Conservation (phyloP, 1,140 invertebrate species). For the Drosophila melanogaster region DNA sequence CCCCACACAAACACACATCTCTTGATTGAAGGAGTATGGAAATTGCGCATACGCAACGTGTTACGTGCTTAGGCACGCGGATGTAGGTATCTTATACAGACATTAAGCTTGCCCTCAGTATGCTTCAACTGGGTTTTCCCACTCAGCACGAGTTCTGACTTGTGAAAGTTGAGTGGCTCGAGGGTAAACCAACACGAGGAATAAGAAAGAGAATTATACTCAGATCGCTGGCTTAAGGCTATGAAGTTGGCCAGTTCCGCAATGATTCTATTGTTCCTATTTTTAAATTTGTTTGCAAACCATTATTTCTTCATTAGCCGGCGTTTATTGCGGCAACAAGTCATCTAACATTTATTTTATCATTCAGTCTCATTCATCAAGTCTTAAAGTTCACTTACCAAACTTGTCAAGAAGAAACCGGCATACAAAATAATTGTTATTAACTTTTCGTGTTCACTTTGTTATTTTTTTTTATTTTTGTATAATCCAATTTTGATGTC, state of each 20-base stretch:
- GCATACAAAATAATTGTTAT: constrained; percentile 54
- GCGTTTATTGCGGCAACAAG: constrained; percentile 8
- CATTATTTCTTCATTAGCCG: constrained; percentile 24
- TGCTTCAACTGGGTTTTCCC: constrained; percentile 51
- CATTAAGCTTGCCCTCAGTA: constrained; percentile 12
- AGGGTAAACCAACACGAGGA: constrained; percentile 4
- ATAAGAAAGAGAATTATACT: constrained; percentile 21
- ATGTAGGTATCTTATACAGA: constrained; percentile 23
- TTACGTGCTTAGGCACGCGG: constrained; percentile 31
- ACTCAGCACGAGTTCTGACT: constrained; percentile 25
- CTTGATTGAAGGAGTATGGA: constrained; percentile 12
- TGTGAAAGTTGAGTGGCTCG: constrained; percentile 40
- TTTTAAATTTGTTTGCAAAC: constrained; percentile 5
- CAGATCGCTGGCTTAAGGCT: constrained; percentile 14
- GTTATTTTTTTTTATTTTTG: constrained; percentile 9
- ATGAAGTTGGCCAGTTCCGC: constrained; percentile 28
- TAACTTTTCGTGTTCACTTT: constrained; percentile 10
- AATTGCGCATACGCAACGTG: constrained; percentile 60
- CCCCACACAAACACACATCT: constrained; percentile 9
- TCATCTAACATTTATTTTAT: constrained; percentile 11
- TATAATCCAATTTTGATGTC: constrained; percentile 44
- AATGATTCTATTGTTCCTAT: constrained; percentile 19
- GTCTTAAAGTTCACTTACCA: constrained; percentile 67
- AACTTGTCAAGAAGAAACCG: constrained; percentile 68
- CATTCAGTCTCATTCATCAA: constrained; percentile 31